phyloP scores from a whole-genome alignment of 2,797 vertebrate species.

The Coregonus sp. region DNA sequence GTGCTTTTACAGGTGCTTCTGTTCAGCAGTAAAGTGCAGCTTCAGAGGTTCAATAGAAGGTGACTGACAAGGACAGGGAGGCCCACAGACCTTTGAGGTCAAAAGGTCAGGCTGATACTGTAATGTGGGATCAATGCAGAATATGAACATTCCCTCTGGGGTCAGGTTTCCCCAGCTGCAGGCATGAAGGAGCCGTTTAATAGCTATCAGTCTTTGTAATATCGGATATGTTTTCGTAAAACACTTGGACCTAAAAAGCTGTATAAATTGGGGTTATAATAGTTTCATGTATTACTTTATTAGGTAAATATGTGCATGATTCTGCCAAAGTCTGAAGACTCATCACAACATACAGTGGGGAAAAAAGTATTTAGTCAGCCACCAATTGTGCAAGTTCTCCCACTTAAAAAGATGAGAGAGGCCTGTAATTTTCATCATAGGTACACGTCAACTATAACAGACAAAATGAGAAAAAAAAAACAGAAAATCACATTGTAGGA shows the following conservation, averaged over 20 bases:
- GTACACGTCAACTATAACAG: no score
- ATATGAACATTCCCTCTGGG: background rate
- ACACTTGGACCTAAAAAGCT: background rate
- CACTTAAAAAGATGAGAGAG: no score
- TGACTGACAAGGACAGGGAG: constrained; percentile 42
- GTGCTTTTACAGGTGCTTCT: constrained; percentile 51
- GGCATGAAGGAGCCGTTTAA: background rate
- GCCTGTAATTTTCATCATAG: no score
- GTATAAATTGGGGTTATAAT: background rate
- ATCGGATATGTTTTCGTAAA: background rate
- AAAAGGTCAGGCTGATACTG: constrained; percentile 32
- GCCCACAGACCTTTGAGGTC: constrained; percentile 15
- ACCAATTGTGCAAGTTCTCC: no score
- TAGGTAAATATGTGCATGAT: background rate
- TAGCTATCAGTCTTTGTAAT: background rate
- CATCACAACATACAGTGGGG: background rate
- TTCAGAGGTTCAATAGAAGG: constrained; percentile 34
- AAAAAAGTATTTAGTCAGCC: no score
- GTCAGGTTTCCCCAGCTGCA: background rate
- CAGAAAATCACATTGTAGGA: no score
- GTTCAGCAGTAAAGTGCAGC: constrained; percentile 33
- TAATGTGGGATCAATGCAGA: constrained; percentile 23
- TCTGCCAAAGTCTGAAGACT: constrained; percentile 8
- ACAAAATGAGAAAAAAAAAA: no score
- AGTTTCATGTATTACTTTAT: background rate